phyloP scores from a whole-genome alignment of 2,797 vertebrate genomes.

The Epinephelus awoara region DNA sequence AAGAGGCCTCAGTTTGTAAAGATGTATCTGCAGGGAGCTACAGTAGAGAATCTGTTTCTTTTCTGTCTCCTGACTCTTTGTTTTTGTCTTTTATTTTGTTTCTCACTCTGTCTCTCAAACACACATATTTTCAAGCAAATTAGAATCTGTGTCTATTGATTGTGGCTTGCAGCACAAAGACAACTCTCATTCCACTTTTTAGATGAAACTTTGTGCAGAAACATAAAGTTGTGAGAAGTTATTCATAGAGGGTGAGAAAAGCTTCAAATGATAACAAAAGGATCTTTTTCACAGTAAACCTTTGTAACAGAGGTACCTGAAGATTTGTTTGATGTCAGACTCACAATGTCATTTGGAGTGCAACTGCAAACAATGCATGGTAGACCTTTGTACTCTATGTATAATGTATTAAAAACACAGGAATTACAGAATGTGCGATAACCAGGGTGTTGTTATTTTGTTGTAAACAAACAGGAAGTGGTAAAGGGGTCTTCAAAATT shows the following conservation, averaged over 20 bases:
- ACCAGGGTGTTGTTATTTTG: too few relatives aligned
- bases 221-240: neutral
- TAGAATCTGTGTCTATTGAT: neutral
- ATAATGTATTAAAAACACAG: too few relatives aligned
- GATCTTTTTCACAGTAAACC: neutral
- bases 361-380: neutral
- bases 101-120: neutral
- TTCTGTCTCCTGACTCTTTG: conserved; percentile 17
- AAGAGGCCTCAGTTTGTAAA: conserved; percentile 47
- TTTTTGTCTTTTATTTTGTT: conserved; percentile 15
- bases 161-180: neutral
- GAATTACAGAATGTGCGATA: too few relatives aligned
- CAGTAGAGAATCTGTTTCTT: conserved; percentile 19
- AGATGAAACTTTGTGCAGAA: conserved; percentile 5
- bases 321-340: neutral
- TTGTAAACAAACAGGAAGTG: too few relatives aligned
- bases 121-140: neutral
- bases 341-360: neutral
- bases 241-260: neutral
- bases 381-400: too few relatives aligned
- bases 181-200: neutral
- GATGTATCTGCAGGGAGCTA: conserved; percentile 51
- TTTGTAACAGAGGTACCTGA: neutral
- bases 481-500: too few relatives aligned
- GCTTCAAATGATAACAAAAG: neutral